These are phyloP conservation scores for Xenops minutus DNA, from an alignment of 2,797 vertebrate species.

Conservation along the genomic window DNA sequence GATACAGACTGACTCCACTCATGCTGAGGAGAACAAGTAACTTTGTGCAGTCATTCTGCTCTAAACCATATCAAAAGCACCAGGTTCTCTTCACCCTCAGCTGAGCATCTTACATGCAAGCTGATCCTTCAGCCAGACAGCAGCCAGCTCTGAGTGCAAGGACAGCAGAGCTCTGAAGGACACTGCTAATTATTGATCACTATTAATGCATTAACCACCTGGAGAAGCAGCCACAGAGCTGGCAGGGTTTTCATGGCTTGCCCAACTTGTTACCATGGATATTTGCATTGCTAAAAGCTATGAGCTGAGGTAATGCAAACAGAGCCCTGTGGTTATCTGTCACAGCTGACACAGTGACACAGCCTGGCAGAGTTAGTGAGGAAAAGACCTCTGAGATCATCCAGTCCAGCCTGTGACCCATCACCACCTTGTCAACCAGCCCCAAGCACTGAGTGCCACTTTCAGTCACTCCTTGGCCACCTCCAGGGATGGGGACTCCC, in stretches of 20 bases:
- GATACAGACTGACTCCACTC: neutral
- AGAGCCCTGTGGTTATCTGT: neutral
- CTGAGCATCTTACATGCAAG: neutral
- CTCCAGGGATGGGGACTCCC: neutral
- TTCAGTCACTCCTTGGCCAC: neutral
- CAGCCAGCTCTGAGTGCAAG: neutral
- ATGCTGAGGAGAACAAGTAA: neutral
- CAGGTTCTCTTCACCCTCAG: neutral
- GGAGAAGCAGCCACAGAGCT: neutral
- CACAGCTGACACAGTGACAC: neutral
- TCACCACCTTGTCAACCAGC: neutral
- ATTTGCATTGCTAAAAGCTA: neutral
- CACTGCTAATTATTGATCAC: neutral
- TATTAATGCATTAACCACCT: neutral
- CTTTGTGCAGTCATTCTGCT: neutral
- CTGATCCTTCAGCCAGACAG: neutral
- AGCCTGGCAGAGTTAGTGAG: neutral
- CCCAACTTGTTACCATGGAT: slow-evolving; percentile 18
- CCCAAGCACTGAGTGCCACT: neutral
- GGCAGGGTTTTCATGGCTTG: neutral
- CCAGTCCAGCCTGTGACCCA: neutral
- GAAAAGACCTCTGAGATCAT: neutral
- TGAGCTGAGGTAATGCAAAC: neutral
- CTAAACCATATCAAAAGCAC: neutral
- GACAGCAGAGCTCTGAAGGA: neutral